Evolutionary conservation across 1,140 invertebrate genomes (phyloP), one percentile per base, ranked within the genome.

Genomic region (Trigoniulus corallinus): DNA sequence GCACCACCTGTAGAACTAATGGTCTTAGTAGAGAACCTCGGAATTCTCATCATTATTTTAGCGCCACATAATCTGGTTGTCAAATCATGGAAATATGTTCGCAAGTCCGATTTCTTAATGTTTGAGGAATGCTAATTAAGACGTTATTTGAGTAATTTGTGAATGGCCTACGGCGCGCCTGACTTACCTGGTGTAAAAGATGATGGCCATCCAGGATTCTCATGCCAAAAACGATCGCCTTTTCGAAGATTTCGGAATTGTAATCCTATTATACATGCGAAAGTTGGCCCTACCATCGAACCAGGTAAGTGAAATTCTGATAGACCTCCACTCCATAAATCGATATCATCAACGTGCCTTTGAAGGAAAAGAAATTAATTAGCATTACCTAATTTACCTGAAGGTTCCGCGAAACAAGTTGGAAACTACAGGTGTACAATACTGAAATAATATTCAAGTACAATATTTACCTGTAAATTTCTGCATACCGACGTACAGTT

Each of bases 161-260:
- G 37, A 12, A 18, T 39, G 37, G 37, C 37, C 18, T 39, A 39
- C 37, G 37, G 12, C 12, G 37, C 18, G 37, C 37, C 18, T 44
- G 7, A n/a, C 52, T 66, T 62, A 78, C 76, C 74, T 48, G 68
- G 77, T 1, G 84, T 86, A 64, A 94, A 94, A 1, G 86, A 85
- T 22, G 88, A 92, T 1, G 88, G 88, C 60, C 91, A 85, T 61
- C 89, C 82, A 3, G 82, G 82, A 48, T 93, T 74, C 64, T 96
- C 93, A 60, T 91, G 97, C 87, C 91, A 98, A 66, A 94, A 97
- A 60, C 92, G 75, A 66, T 98, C 94, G 44, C 93, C 94, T 54
- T 82, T 72, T 59, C 91, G 75, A 1, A 85, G 76, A 59, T 88
- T 85, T 57, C 83, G 85, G 67, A 97, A 95, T 67, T 98, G 95